These are phyloP conservation scores for Drepana arcuata DNA, from an alignment of 1,140 invertebrate species.

Conservation along the genomic window DNA sequence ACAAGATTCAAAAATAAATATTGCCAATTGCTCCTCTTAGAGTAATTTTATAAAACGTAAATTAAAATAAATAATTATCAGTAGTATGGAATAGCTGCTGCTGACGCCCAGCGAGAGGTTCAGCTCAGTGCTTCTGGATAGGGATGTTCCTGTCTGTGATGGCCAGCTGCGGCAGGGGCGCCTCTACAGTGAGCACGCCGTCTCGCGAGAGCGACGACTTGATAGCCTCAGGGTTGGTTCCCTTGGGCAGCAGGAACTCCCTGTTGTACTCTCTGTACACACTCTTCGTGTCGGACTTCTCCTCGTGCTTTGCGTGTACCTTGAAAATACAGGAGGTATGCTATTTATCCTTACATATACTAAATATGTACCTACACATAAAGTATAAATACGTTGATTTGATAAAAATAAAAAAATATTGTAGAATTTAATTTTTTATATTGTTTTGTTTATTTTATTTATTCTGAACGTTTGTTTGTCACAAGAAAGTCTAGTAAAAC, in stretches of 20 bases:
- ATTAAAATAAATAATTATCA: conserved; percentile 71
- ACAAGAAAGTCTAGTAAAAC: too few relatives aligned
- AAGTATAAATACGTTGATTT: conserved; percentile 2
- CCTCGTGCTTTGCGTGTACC: conserved; percentile 97
- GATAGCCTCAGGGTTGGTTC: conserved; percentile 93
- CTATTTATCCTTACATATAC: not conserved
- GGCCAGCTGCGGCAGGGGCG: conserved; percentile 86
- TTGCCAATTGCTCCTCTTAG: conserved; percentile 53
- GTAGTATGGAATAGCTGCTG: conserved; percentile 67
- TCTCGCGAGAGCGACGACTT: conserved; percentile 93
- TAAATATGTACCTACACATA: not conserved
- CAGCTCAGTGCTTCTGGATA: conserved; percentile 67
- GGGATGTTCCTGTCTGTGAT: conserved; percentile 71
- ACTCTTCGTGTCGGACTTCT: conserved; percentile 94
- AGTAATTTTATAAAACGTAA: conserved; percentile 50
- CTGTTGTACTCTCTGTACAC: conserved; percentile 97
- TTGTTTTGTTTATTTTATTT: too few relatives aligned
- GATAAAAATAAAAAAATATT: too few relatives aligned
- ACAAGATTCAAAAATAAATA: conserved; percentile 63
- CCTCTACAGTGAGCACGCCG: conserved; percentile 93
- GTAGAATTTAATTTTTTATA: too few relatives aligned
- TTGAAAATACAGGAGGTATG: conserved; percentile 72
- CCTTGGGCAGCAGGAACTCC: conserved; percentile 94
- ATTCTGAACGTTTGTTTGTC: too few relatives aligned
- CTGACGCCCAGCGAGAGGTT: conserved; percentile 19